Conservation (phyloP, 2,888 invertebrate species). For the Eilema caniola region DNA sequence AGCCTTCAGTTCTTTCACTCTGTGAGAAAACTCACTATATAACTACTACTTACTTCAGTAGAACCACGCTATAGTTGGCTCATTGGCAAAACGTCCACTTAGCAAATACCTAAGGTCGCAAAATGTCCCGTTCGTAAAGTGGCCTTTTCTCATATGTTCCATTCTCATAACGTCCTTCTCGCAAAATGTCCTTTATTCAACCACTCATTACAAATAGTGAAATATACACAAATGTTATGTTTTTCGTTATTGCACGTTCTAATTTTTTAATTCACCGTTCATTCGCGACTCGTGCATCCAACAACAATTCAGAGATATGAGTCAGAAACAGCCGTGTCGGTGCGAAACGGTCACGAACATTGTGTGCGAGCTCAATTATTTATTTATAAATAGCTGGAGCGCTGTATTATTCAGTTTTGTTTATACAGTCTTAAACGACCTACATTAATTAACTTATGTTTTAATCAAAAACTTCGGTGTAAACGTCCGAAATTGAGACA, state of each 20-base stretch:
- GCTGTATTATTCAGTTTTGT: conserved; percentile 15
- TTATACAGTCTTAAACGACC: conserved; percentile 6
- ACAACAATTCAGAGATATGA: conserved; percentile 38
- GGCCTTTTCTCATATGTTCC: too few relatives aligned
- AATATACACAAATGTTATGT: background rate
- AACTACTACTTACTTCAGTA: too few relatives aligned
- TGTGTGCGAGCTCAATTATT: conserved; percentile 43
- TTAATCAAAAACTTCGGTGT: background rate
- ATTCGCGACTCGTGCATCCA: conserved; percentile 22
- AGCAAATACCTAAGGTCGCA: too few relatives aligned
- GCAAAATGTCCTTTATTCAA: too few relatives aligned
- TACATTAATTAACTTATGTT: background rate
- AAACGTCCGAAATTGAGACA: background rate
- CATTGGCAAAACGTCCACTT: too few relatives aligned
- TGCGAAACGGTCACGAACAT: conserved; percentile 51
- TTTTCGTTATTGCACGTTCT: conserved; percentile 11
- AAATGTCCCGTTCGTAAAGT: too few relatives aligned
- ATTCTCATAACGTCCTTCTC: too few relatives aligned
- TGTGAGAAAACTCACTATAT: too few relatives aligned
- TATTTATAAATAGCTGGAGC: conserved; percentile 52
- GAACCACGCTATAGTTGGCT: too few relatives aligned
- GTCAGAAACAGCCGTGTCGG: conserved; percentile 43
- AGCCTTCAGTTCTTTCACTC: too few relatives aligned
- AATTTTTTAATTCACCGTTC: conserved; percentile 19
- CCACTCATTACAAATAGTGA: too few relatives aligned